Evolutionary conservation across 2,797 vertebrate genomes (phyloP).

Genomic region (Lemur catta): DNA sequence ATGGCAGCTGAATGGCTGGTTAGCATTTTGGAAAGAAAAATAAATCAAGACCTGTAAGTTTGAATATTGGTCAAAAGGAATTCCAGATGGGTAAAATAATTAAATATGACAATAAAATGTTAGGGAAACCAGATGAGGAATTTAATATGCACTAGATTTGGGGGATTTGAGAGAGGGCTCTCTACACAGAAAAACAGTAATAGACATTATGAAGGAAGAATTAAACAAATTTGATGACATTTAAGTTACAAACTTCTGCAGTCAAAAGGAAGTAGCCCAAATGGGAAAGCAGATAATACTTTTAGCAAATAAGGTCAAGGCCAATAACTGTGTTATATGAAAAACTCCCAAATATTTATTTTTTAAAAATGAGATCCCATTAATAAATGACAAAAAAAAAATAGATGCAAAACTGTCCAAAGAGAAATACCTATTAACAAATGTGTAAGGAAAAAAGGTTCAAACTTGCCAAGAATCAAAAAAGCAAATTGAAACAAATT

Average conservation of each 20-base stretch:
- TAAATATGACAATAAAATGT: slow-evolving; percentile 62
- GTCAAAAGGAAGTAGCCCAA: slow-evolving; percentile 14
- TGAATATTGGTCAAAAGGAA: slow-evolving; percentile 54
- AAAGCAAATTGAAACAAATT: slow-evolving; percentile 24
- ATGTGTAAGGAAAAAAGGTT: neutral
- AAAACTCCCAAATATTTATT: slow-evolving; percentile 16
- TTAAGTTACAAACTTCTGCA: slow-evolving; percentile 30
- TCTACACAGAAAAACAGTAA: neutral
- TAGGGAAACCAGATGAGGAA: slow-evolving; percentile 61
- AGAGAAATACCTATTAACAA: neutral
- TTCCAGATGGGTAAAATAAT: slow-evolving; percentile 63
- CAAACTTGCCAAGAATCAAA: slow-evolving; percentile 1
- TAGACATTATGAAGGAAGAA: slow-evolving; percentile 40
- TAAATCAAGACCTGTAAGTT: slow-evolving; percentile 62
- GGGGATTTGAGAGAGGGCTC: slow-evolving; percentile 28
- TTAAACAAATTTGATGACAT: slow-evolving; percentile 42
- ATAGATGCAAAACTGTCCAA: neutral
- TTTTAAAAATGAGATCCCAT: neutral
- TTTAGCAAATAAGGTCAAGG: neutral
- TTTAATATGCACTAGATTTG: slow-evolving; percentile 65
- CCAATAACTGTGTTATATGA: neutral
- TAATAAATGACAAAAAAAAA: neutral
- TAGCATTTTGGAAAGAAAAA: slow-evolving; percentile 68
- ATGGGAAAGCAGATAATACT: neutral
- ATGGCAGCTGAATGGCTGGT: slow-evolving; percentile 52